phyloP scores from a whole-genome alignment of 2,888 invertebrate genomes.

The Metopia argyrocephala region DNA sequence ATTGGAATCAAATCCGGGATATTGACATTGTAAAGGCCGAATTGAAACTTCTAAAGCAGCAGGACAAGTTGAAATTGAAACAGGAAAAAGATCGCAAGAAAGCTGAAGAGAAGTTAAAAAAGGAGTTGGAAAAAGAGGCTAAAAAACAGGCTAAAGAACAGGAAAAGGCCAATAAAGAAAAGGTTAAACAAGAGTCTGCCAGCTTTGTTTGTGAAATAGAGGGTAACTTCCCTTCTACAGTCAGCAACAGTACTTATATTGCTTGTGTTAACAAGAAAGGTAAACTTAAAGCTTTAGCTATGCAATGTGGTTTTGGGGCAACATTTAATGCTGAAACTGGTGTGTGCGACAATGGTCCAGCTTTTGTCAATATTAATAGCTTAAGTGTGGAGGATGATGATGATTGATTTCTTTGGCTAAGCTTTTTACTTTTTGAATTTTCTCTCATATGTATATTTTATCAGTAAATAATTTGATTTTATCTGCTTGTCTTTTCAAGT shows the following conservation, averaged over 20 bases:
- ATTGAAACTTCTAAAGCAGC: conserved; percentile 69
- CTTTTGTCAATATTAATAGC: background rate
- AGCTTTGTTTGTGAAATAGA: conserved; percentile 47
- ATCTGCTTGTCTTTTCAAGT: too few relatives aligned
- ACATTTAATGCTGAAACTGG: conserved; percentile 39
- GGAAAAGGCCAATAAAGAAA: conserved; percentile 70
- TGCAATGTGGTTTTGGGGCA: conserved; percentile 49
- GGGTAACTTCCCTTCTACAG: conserved; percentile 63
- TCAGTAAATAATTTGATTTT: too few relatives aligned
- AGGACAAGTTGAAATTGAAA: conserved; percentile 70
- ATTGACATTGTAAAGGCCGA: conserved; percentile 69
- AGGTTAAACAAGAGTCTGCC: conserved; percentile 66
- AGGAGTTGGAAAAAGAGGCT: conserved; percentile 62
- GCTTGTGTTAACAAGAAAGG: conserved; percentile 57
- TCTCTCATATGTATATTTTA: too few relatives aligned
- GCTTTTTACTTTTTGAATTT: too few relatives aligned
- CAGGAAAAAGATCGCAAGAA: conserved; percentile 69
- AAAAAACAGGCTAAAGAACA: conserved; percentile 67
- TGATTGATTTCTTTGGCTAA: background rate
- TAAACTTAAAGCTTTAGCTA: conserved; percentile 50
- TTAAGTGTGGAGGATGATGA: conserved; percentile 48
- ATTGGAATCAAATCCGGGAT: conserved; percentile 57
- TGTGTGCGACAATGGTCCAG: conserved; percentile 12
- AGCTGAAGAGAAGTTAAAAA: conserved; percentile 69
- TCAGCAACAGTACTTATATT: conserved; percentile 44